A percentile compares a stretch with the other conserved stretches of the same genome.
These are phyloP conservation scores for Eupithecia tripunctaria DNA, from an alignment of 2,888 invertebrate species.

Conservation along the genomic window DNA sequence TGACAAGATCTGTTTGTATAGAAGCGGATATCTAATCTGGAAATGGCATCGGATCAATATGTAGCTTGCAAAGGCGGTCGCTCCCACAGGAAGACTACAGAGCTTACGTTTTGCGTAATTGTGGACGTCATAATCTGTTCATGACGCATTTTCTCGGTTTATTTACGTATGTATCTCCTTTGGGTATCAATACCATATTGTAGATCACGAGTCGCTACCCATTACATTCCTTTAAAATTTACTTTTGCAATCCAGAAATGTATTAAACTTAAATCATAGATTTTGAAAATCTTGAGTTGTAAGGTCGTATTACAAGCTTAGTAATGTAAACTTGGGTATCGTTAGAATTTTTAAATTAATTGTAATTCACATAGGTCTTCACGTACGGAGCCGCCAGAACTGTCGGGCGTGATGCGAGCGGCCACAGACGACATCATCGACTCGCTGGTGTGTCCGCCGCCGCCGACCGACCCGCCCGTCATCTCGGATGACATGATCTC, in stretches of 20 bases:
- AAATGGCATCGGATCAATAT: constrained; percentile 45
- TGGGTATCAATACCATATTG: background rate
- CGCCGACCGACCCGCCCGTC: constrained; percentile 96
- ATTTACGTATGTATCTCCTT: constrained; percentile 14
- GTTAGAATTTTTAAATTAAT: background rate
- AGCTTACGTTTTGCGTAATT: constrained; percentile 39
- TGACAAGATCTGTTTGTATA: constrained; percentile 38
- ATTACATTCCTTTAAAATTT: background rate
- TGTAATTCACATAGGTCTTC: constrained; percentile 85
- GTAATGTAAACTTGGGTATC: background rate
- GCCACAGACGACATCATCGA: constrained; percentile 98
- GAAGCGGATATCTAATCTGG: constrained; percentile 39
- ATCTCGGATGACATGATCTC: constrained; percentile 98
- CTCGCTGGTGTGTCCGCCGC: constrained; percentile 97
- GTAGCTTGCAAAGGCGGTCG: constrained; percentile 28
- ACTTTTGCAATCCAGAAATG: background rate
- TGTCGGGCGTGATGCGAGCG: constrained; percentile 90
- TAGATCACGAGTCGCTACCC: background rate
- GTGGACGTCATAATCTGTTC: constrained; percentile 41
- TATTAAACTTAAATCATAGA: background rate
- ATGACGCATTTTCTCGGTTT: constrained; percentile 30
- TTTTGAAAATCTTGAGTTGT: background rate
- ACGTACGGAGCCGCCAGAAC: constrained; percentile 91
- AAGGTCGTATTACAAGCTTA: background rate
- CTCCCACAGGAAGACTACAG: constrained; percentile 39